These are phyloP conservation scores for Drosophila athabasca DNA, from an alignment of 1,140 invertebrate species.

Conservation along the genomic window DNA sequence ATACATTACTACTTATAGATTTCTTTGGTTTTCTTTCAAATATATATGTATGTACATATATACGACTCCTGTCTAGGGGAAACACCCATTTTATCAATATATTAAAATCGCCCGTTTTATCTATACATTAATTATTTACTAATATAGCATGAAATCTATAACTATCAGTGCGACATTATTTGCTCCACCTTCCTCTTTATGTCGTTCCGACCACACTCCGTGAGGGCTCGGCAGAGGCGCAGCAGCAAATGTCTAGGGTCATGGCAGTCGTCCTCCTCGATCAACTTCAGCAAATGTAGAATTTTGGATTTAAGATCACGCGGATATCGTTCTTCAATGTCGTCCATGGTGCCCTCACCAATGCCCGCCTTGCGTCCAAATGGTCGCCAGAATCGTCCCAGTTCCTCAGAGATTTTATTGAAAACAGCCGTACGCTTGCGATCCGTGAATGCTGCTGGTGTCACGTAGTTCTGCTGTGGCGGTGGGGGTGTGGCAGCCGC, in stretches of 20 bases:
- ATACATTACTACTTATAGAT: too few species aligned
- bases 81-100: too few species aligned
- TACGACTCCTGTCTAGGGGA: too few species aligned
- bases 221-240: conserved; percentile 61
- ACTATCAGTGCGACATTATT: conserved; percentile 63
- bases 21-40: too few species aligned
- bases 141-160: too few species aligned
- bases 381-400: conserved; percentile 85
- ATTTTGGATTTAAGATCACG: conserved; percentile 66
- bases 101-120: too few species aligned
- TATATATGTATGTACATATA: too few species aligned
- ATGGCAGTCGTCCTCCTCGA: conserved; percentile 71
- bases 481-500: background rate
- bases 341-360: conserved; percentile 84
- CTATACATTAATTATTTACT: too few species aligned
- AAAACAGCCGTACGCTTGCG: conserved; percentile 64
- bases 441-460: conserved; percentile 43
- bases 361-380: conserved; percentile 84
- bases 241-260: conserved; percentile 60
- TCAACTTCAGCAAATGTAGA: conserved; percentile 52
- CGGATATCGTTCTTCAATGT: conserved; percentile 77
- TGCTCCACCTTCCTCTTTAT: conserved; percentile 66
- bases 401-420: conserved; percentile 67
- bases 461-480: conserved; percentile 40
- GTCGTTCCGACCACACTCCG: conserved; percentile 65